Conservation (phyloP, 2,113 vertebrate species). For the Spermophilus dauricus region DNA sequence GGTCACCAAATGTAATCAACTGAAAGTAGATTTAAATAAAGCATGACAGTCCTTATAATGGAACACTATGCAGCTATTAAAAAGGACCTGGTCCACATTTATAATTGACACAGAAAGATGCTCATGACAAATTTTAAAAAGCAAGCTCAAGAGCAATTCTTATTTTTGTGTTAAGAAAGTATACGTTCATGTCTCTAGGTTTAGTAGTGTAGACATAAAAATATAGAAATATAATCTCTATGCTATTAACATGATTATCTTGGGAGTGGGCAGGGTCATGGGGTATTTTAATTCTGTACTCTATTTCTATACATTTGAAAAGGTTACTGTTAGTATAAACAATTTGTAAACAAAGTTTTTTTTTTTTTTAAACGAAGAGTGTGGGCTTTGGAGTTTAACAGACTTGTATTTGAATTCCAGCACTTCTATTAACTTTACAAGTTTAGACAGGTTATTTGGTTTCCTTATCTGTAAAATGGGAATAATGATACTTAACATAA, state of each 20-base stretch:
- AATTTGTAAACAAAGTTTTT: background rate
- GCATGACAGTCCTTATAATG: background rate
- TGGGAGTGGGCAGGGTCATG: background rate
- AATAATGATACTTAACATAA: background rate
- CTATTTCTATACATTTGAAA: background rate
- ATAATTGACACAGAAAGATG: background rate
- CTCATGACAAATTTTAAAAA: background rate
- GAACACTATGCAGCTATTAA: background rate
- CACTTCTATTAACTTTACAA: background rate
- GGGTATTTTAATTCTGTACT: background rate
- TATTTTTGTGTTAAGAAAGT: background rate
- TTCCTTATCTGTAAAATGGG: background rate
- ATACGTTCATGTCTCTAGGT: background rate
- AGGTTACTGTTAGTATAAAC: background rate
- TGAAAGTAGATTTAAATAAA: background rate
- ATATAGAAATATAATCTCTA: background rate
- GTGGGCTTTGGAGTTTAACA: background rate
- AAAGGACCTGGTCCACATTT: background rate
- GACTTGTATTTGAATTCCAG: background rate
- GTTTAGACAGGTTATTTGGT: background rate
- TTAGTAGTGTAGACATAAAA: constrained; percentile 12
- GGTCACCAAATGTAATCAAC: background rate
- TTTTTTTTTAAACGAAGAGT: background rate
- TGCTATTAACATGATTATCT: background rate
- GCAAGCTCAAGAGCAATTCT: background rate